A percentile compares a stretch with the other conserved stretches of the same genome.
Conservation (phyloP, 1,140 invertebrate genomes). For the Pogonognathellus flavescens region DNA sequence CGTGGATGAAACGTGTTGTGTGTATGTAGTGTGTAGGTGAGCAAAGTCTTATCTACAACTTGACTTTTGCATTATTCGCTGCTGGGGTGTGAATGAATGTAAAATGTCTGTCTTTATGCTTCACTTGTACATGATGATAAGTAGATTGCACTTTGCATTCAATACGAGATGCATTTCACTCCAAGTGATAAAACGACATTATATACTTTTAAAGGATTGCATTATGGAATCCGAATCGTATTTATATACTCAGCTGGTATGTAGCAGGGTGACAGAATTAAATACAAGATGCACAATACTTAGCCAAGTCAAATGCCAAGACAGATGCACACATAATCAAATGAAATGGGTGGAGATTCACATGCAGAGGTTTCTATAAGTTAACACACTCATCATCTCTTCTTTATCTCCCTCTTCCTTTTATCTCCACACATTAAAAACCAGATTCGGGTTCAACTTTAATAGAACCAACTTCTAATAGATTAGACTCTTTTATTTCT, state of each 20-base stretch:
- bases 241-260: too few species aligned
- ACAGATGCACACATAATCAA: not conserved
- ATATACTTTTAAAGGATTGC: too few species aligned
- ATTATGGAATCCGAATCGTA: too few species aligned
- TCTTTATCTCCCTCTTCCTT: too few species aligned
- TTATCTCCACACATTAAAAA: too few species aligned
- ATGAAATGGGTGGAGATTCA: slow-evolving; percentile 6
- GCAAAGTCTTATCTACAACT: slow-evolving; percentile 3
- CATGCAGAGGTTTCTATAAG: too few species aligned
- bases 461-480: too few species aligned
- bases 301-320: not conserved
- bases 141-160: slow-evolving; percentile 18
- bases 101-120: not conserved
- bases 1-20: not conserved
- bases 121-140: not conserved
- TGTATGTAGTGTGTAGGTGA: not conserved
- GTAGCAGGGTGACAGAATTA: too few species aligned
- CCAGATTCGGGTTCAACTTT: too few species aligned
- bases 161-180: not conserved
- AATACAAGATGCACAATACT: too few species aligned
- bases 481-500: too few species aligned
- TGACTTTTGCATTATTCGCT: slow-evolving; percentile 16
- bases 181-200: not conserved
- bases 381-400: too few species aligned
- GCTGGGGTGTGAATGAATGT: not conserved